Conservation (phyloP, 2,113 vertebrate genomes). For the Puffinus mauretanicus region DNA sequence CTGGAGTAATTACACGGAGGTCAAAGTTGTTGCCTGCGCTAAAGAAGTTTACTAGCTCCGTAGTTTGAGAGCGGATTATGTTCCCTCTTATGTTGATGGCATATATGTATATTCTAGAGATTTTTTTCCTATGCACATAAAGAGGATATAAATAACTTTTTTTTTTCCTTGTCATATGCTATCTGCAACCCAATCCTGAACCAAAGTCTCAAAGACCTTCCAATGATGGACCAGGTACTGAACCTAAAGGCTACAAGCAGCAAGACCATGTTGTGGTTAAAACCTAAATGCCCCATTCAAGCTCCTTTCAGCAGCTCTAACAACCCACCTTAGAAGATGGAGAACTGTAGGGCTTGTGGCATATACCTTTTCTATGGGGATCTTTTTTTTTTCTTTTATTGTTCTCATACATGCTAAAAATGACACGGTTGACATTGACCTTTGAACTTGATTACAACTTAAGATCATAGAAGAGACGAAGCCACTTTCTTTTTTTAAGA, state of each 20-base stretch:
- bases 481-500: neutral
- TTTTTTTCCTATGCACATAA: neutral
- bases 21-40: neutral
- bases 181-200: neutral
- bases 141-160: neutral
- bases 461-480: neutral
- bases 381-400: neutral
- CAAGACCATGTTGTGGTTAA: neutral
- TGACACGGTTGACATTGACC: neutral
- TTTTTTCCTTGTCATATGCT: neutral
- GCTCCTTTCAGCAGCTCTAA: neutral
- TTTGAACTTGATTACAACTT: neutral
- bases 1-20: neutral
- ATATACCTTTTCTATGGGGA: neutral
- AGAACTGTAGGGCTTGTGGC: neutral
- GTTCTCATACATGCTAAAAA: neutral
- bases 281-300: neutral
- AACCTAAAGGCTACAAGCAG: neutral
- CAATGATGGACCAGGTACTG: neutral
- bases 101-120: neutral
- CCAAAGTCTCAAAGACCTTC: neutral
- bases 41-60: neutral
- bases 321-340: neutral
- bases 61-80: neutral
- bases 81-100: neutral